Conservation (phyloP, 2,113 vertebrate genomes). For the Phaethon lepturus region DNA sequence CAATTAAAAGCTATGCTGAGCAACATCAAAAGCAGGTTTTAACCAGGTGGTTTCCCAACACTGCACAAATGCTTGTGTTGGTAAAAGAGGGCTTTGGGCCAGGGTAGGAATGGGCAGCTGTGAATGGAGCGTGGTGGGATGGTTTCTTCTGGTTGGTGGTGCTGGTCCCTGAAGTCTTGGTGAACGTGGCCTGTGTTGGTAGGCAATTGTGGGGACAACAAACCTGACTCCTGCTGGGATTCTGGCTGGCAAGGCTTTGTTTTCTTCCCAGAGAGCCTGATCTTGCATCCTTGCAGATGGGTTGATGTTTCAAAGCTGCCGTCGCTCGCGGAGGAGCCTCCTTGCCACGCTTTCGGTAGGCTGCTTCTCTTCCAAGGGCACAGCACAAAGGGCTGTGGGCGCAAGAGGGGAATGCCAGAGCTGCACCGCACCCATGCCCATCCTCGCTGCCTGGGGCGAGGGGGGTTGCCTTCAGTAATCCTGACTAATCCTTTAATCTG, state of each 20-base stretch:
- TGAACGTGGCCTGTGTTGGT: not conserved
- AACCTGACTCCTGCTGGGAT: not conserved
- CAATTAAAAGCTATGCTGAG: not conserved
- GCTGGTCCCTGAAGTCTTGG: not conserved
- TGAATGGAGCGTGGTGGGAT: not conserved
- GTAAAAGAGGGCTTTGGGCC: not conserved
- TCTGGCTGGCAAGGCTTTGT: not conserved
- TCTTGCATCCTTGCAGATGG: accelerated
- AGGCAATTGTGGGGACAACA: not conserved
- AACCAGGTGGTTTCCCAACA: not conserved
- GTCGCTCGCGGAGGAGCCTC: accelerated
- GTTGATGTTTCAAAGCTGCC: not conserved
- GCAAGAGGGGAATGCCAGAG: not conserved
- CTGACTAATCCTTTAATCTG: slow-evolving; percentile 59
- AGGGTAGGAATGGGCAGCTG: not conserved
- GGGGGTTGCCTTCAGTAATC: slow-evolving; percentile 48
- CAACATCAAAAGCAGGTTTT: not conserved
- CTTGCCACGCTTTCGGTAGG: accelerated
- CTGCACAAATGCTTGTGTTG: not conserved
- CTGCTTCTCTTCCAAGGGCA: not conserved
- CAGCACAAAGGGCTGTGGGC: not conserved
- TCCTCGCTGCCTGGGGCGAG: not conserved
- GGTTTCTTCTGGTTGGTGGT: not conserved
- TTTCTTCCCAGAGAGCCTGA: not conserved
- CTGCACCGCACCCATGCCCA: not conserved